These are phyloP conservation scores for Camelus bactrianus DNA, from an alignment of 2,113 vertebrate genomes.

Conservation along the genomic window DNA sequence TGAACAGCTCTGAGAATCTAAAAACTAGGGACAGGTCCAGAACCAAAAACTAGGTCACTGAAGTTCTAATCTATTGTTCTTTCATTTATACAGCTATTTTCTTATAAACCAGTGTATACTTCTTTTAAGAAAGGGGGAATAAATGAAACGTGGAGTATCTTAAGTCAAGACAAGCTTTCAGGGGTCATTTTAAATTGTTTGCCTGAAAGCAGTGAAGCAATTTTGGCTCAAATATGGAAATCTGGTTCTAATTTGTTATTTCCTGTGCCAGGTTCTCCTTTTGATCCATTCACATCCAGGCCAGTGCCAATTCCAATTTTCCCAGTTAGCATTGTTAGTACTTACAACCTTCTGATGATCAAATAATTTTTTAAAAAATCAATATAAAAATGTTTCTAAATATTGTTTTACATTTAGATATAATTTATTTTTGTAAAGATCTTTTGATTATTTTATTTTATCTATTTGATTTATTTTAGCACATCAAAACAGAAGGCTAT, in stretches of 20 bases:
- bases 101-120: neutral
- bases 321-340: neutral
- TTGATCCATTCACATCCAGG: neutral
- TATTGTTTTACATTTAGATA: neutral
- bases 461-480: neutral
- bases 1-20: neutral
- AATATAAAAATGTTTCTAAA: neutral
- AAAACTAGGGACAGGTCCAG: neutral
- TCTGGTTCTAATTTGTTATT: neutral
- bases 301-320: neutral
- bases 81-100: neutral
- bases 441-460: neutral
- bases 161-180: neutral
- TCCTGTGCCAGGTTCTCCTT: neutral
- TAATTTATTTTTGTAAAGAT: neutral
- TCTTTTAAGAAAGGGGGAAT: neutral
- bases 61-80: neutral
- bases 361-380: neutral
- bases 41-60: neutral
- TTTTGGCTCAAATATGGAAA: neutral
- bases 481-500: neutral
- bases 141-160: neutral
- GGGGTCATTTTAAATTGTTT: neutral
- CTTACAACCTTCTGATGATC: neutral
- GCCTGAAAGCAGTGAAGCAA: neutral